Evolutionary conservation across 2,113 vertebrate species (phyloP).

Genomic region (Balaeniceps rex): DNA sequence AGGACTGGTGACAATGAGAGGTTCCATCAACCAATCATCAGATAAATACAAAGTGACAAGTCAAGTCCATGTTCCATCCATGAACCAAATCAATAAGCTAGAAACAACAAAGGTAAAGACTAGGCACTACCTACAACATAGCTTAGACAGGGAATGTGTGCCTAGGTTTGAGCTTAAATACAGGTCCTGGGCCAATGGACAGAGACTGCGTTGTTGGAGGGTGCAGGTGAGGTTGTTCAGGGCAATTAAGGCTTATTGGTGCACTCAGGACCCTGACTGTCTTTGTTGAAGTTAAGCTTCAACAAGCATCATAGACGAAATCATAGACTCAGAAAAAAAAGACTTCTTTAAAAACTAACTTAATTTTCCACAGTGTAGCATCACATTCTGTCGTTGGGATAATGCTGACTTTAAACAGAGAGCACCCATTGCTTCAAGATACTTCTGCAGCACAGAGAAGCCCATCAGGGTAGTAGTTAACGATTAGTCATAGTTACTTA

Average conservation of each 20-base stretch:
- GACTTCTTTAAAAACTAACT: not conserved
- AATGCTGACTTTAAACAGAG: not conserved
- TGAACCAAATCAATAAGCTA: not conserved
- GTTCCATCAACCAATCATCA: not conserved
- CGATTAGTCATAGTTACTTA: not conserved
- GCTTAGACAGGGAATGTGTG: not conserved
- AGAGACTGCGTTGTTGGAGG: not conserved
- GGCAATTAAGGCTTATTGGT: not conserved
- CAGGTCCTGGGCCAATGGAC: not conserved
- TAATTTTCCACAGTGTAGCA: not conserved
- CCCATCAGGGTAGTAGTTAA: not conserved
- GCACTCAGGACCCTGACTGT: not conserved
- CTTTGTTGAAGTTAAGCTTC: not conserved
- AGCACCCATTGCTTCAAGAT: not conserved
- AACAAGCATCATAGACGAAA: not conserved
- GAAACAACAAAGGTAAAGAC: not conserved
- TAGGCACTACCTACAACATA: not conserved
- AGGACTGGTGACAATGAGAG: not conserved
- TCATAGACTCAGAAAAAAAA: not conserved
- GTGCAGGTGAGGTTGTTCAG: not conserved
- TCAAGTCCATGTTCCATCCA: not conserved
- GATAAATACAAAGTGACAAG: not conserved
- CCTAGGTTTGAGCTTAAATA: not conserved
- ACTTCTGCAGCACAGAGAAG: not conserved
- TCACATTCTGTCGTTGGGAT: not conserved